A percentile compares a stretch with the other conserved stretches of the same genome.
phyloP scores from a whole-genome alignment of 2,888 invertebrate species.

The Pachycephus smyrnensis region DNA sequence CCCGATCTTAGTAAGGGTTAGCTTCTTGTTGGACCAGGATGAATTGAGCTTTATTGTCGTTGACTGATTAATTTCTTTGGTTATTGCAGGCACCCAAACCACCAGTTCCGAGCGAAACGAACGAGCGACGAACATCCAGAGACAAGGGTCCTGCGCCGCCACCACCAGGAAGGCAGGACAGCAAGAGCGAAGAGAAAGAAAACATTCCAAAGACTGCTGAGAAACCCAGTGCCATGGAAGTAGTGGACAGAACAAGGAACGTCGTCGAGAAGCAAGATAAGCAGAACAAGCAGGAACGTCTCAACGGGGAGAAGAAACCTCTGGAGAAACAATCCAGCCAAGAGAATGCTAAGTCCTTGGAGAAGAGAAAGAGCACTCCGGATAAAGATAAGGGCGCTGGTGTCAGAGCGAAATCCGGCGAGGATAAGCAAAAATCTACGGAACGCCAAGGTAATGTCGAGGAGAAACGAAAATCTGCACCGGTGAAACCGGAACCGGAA shows the following conservation, averaged over 20 bases:
- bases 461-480: constrained; percentile 61
- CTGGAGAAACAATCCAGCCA: constrained; percentile 27
- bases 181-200: constrained; percentile 53
- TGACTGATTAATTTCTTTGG: constrained; percentile 16
- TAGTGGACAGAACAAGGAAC: constrained; percentile 32
- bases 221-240: constrained; percentile 34
- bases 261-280: constrained; percentile 33
- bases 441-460: constrained; percentile 45
- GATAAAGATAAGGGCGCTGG: constrained; percentile 31
- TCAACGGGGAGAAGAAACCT: constrained; percentile 39
- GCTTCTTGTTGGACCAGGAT: background rate
- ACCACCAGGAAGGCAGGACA: constrained; percentile 66
- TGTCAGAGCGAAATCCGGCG: constrained; percentile 47
- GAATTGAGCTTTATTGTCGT: background rate
- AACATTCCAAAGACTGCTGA: constrained; percentile 32
- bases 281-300: constrained; percentile 24
- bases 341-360: constrained; percentile 7
- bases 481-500: constrained; percentile 48
- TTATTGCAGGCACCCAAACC: constrained; percentile 76
- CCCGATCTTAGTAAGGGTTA: background rate
- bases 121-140: constrained; percentile 70
- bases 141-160: constrained; percentile 87
- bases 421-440: constrained; percentile 35
- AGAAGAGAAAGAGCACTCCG: constrained; percentile 14
- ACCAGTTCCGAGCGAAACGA: constrained; percentile 63